A percentile compares a stretch with the other conserved stretches of the same genome.
These are phyloP conservation scores for Limosa lapponica DNA, from an alignment of 2,797 vertebrate species.

Conservation along the genomic window DNA sequence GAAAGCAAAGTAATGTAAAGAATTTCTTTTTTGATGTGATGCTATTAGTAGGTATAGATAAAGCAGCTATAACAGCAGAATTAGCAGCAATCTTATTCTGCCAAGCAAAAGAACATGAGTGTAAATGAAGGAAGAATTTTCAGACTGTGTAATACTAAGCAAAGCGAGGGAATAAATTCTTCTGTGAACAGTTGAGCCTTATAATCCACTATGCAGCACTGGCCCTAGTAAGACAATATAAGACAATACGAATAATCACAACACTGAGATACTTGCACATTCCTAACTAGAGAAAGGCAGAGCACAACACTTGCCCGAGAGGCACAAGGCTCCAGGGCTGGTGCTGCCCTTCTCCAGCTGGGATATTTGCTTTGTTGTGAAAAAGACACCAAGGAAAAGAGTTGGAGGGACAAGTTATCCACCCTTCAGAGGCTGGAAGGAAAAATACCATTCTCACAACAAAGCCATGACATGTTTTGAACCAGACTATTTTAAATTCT, in stretches of 20 bases:
- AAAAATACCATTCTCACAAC: neutral
- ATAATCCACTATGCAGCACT: neutral
- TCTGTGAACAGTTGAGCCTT: neutral
- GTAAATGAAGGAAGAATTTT: neutral
- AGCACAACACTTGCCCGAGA: neutral
- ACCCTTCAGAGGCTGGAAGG: neutral
- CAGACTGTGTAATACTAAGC: neutral
- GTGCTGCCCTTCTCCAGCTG: neutral
- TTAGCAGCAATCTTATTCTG: neutral
- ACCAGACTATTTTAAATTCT: neutral
- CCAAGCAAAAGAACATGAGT: rapidly evolving
- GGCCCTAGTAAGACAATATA: neutral
- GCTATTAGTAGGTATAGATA: neutral
- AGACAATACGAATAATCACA: neutral
- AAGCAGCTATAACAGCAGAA: neutral
- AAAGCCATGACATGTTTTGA: neutral
- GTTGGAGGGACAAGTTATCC: neutral
- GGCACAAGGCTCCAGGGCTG: neutral
- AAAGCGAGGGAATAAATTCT: neutral
- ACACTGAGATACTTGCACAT: neutral
- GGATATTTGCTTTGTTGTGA: neutral
- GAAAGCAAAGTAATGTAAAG: neutral
- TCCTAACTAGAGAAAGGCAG: neutral
- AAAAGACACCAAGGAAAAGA: neutral
- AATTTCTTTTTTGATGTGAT: no score